These are phyloP conservation scores for Oryzias curvinotus DNA, from an alignment of 2,113 vertebrate genomes.

Conservation along the genomic window DNA sequence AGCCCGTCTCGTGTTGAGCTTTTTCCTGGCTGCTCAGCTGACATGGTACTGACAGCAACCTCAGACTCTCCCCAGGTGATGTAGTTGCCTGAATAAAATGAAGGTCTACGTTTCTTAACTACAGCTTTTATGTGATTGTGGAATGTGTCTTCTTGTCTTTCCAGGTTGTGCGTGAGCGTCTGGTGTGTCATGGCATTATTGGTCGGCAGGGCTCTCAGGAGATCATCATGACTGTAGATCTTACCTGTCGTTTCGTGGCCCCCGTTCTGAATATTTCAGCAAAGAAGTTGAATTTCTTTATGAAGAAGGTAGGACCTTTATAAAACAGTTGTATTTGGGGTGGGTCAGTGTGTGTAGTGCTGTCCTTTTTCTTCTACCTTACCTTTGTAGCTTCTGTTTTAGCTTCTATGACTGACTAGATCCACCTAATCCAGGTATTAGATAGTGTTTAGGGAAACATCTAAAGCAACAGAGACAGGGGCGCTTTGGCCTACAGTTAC, in stretches of 20 bases:
- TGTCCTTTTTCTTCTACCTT: too few relatives aligned
- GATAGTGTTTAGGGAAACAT: too few relatives aligned
- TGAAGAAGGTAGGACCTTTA: constrained; percentile 78
- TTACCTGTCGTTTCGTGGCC: constrained; percentile 82
- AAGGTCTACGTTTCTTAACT: neutral
- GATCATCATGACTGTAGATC: constrained; percentile 74
- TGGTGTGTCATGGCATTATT: constrained; percentile 79
- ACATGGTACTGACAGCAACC: constrained; percentile 80
- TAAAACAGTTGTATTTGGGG: neutral
- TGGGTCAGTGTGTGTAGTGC: too few relatives aligned
- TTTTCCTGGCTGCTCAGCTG: constrained; percentile 71
- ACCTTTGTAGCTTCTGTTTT: too few relatives aligned
- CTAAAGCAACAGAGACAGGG: too few relatives aligned
- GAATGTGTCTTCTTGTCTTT: neutral
- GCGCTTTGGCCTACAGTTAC: too few relatives aligned
- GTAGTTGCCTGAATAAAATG: neutral
- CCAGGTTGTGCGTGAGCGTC: constrained; percentile 80
- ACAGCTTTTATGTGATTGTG: neutral
- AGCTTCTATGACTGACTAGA: too few relatives aligned
- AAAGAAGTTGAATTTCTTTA: constrained; percentile 76
- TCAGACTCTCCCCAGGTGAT: constrained; percentile 78
- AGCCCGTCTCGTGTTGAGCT: constrained; percentile 75
- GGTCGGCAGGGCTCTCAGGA: constrained; percentile 60
- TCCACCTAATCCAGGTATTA: too few relatives aligned
- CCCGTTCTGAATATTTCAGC: constrained; percentile 80